Evolutionary conservation across 2,113 vertebrate species (phyloP), one percentile per base, ranked within the genome.

Genomic region (Actenoides lindsayi): DNA sequence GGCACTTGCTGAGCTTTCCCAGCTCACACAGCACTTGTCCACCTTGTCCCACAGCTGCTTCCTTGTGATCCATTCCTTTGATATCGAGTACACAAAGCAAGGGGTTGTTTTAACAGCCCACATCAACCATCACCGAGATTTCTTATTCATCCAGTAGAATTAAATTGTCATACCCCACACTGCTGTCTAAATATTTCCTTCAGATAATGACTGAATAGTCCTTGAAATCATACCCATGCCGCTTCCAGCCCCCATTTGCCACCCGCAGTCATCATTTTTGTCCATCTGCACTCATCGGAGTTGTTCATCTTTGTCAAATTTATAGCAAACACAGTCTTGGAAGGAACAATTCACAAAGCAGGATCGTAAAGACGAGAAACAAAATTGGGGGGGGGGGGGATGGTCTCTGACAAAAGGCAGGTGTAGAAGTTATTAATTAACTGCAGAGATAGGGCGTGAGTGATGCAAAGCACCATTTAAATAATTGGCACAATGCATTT

Each of bases 371-470:
- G 65, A 83, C 4, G 20, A 85, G 53, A 76, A 95, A 71, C 17
- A 86, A 75, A 93, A 84, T 62, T 14, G 51, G 10, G 17, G 13
- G 41, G 24, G 13, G 13, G 7, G 54, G 16, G 33, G 37, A 25
- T 42, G 28, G 27, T 65, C 19, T 68, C 17, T 56, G 39, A 87
- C 46, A 76, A 93, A 93, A 94, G 37, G 35, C 84, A 87, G 63
- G 69, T 81, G 33, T 51, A 90, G 54, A 54, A 90, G 78, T 87
- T 89, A 70, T 83, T 82, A 71, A 91, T 94, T 95, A 95, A 94
- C 63, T 79, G 69, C 93, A 92, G 94, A 83, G 85, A 79, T 84
- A 76, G 3, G 25, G 79, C 90, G 84, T 1, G 11, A 94, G 53
- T 33, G 24, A 88, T 67, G 83, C 50, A 75, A 89, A 78, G 91